Conservation (phyloP, 2,113 vertebrate species). For the Riparia riparia region DNA sequence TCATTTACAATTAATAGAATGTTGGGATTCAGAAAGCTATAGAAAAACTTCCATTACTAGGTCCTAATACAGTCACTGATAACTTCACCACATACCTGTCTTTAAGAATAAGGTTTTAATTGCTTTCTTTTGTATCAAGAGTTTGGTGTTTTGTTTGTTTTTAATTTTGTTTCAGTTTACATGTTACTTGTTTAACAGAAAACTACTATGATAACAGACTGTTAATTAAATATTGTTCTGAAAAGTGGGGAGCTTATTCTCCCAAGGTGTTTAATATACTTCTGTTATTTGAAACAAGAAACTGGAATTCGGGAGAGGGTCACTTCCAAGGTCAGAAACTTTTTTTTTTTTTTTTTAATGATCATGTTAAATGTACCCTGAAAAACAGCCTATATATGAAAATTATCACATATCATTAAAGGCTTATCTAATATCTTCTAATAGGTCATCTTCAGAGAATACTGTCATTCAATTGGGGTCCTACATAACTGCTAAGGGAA, state of each 20-base stretch:
- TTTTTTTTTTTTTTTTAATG: background rate
- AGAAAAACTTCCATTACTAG: background rate
- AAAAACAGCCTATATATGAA: background rate
- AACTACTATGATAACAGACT: background rate
- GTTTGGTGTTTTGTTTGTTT: background rate
- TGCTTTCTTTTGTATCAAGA: background rate
- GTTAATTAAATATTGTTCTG: background rate
- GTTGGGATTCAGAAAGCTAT: background rate
- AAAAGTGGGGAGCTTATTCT: background rate
- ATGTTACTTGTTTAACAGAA: background rate
- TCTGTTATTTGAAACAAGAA: background rate
- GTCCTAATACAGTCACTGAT: background rate
- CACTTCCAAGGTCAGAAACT: accelerated
- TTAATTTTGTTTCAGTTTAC: background rate
- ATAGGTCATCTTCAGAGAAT: background rate
- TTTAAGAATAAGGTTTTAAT: background rate
- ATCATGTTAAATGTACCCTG: background rate
- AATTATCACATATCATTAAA: background rate
- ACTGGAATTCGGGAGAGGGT: background rate
- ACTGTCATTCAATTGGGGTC: background rate
- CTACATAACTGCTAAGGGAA: background rate
- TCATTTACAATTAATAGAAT: background rate
- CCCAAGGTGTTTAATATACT: background rate
- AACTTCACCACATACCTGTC: background rate
- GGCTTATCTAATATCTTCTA: background rate